Evolutionary conservation across 2,888 invertebrate genomes (phyloP).

Genomic region (Galeruca laticollis): DNA sequence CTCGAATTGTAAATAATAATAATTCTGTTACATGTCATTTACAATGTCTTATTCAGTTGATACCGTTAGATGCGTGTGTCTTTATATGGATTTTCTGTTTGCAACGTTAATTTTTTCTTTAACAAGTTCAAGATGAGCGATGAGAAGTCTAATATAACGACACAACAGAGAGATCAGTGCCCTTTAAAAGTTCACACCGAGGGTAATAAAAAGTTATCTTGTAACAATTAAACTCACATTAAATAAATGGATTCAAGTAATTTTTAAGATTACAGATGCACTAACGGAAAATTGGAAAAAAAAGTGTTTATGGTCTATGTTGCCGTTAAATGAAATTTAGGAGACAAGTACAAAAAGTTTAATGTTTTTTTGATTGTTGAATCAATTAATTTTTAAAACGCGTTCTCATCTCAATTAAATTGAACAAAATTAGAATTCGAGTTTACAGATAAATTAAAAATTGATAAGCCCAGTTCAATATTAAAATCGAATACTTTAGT

Average conservation of each 20-base stretch:
- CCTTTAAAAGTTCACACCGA: constrained; percentile 32
- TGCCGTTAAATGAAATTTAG: neutral
- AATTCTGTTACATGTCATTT: too few species aligned
- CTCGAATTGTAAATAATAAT: too few species aligned
- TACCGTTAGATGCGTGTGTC: neutral
- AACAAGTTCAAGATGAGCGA: constrained; percentile 8
- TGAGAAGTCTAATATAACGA: constrained; percentile 13
- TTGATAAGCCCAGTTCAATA: too few species aligned
- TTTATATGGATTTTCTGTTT: neutral
- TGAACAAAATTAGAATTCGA: too few species aligned
- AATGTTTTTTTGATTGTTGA: too few species aligned
- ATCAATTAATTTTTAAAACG: too few species aligned
- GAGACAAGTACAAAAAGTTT: neutral
- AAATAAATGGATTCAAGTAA: constrained; percentile 27
- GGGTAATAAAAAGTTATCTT: constrained; percentile 27
- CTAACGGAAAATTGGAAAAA: neutral
- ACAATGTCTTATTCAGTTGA: neutral
- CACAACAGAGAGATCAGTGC: constrained; percentile 27
- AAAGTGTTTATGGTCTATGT: too few species aligned
- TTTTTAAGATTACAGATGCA: constrained; percentile 14
- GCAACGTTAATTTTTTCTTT: constrained; percentile 7
- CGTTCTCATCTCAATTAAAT: too few species aligned
- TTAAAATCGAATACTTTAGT: too few species aligned
- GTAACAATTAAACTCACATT: constrained; percentile 24
- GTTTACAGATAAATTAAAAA: too few species aligned